phyloP scores from a whole-genome alignment of 2,113 vertebrate genomes.

The Martes martes region DNA sequence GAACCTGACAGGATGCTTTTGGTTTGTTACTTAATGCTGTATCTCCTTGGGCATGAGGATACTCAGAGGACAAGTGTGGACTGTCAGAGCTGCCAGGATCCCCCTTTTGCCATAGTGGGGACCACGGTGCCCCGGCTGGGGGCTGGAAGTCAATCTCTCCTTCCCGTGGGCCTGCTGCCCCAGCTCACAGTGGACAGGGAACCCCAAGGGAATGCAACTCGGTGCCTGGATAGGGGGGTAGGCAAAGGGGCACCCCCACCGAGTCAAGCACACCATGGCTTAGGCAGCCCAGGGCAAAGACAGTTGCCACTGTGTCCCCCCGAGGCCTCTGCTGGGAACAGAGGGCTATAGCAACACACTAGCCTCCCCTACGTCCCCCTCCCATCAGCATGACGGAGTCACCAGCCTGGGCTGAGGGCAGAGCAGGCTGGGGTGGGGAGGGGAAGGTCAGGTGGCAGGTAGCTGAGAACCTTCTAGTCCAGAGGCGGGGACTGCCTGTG shows the following conservation, averaged over 20 bases:
- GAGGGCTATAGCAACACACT: neutral
- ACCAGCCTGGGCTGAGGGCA: neutral
- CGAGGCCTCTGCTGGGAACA: neutral
- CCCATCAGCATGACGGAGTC: neutral
- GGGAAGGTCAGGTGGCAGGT: neutral
- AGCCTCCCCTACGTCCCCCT: neutral
- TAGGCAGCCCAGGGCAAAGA: neutral
- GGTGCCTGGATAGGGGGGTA: neutral
- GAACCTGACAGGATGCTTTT: neutral
- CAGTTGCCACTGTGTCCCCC: neutral
- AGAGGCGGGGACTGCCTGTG: rapidly evolving
- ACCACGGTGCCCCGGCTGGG: neutral
- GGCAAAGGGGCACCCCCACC: rapidly evolving
- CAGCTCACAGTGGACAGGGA: neutral
- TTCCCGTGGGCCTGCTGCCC: neutral
- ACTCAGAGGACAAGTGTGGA: neutral
- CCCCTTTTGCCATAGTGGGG: neutral
- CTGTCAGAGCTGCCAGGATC: neutral
- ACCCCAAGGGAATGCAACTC: neutral
- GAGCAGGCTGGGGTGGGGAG: neutral
- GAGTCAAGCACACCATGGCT: rapidly evolving
- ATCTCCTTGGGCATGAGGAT: neutral
- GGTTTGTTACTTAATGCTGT: neutral
- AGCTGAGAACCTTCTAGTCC: neutral
- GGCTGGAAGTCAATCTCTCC: neutral